phyloP scores from a whole-genome alignment of 2,888 invertebrate genomes.

The Drosophila mimetica region DNA sequence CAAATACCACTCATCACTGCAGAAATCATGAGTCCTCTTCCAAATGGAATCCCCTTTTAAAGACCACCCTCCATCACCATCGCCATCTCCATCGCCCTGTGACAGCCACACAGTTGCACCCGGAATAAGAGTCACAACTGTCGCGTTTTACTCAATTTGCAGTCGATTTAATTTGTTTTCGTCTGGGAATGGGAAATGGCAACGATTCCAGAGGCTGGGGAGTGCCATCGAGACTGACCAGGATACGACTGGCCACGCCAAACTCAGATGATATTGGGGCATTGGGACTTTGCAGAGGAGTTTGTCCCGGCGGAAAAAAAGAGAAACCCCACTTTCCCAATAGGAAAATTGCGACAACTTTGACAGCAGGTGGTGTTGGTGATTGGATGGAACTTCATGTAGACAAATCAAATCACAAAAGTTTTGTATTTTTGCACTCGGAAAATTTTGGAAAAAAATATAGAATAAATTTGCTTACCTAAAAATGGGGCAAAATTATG shows the following conservation, averaged over 20 bases:
- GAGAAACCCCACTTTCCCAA: no score
- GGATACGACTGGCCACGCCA: constrained; percentile 16
- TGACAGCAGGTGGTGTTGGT: constrained; percentile 20
- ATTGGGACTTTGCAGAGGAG: constrained; percentile 15
- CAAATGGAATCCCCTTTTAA: neutral
- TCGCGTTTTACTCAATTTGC: constrained; percentile 76
- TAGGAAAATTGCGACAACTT: constrained; percentile 28
- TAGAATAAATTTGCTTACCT: neutral
- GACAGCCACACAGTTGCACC: constrained; percentile 11
- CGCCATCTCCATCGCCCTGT: neutral
- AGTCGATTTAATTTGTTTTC: constrained; percentile 79
- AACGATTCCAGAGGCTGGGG: constrained; percentile 13
- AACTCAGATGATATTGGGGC: constrained; percentile 17
- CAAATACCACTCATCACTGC: neutral
- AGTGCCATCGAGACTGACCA: constrained; percentile 17
- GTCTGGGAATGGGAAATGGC: constrained; percentile 31
- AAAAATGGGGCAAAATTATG: neutral
- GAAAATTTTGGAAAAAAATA: neutral
- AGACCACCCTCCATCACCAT: neutral
- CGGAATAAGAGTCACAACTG: constrained; percentile 56
- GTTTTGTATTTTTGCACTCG: neutral
- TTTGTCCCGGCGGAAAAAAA: neutral
- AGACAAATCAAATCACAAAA: constrained; percentile 14
- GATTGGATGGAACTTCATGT: constrained; percentile 7
- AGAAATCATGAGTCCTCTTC: neutral